Evolutionary conservation across 2,797 vertebrate species (phyloP).

Genomic region (Ciconia nigra): DNA sequence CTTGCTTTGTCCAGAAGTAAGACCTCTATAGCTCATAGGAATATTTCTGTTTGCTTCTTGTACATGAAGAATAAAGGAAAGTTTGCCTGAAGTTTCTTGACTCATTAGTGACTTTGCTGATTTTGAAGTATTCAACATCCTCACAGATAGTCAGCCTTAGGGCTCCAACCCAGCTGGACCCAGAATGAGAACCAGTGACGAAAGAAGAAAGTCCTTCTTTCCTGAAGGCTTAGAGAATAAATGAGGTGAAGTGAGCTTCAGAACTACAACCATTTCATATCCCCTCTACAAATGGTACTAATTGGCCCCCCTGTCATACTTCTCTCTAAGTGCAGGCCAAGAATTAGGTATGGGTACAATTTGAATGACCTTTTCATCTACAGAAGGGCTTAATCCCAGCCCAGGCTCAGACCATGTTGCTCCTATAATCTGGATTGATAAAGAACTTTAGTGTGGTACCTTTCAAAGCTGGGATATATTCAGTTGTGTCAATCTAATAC

Average conservation of each 20-base stretch:
- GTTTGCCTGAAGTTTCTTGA: background rate
- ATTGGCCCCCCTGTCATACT: background rate
- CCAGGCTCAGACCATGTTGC: background rate
- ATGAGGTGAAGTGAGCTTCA: background rate
- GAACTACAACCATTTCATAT: background rate
- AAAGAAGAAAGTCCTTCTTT: background rate
- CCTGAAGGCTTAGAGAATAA: background rate
- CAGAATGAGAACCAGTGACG: background rate
- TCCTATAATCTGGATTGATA: background rate
- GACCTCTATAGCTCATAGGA: background rate
- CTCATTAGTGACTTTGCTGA: background rate
- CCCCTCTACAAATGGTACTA: background rate
- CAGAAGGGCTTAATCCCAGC: background rate
- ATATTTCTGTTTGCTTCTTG: background rate
- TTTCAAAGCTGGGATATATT: background rate
- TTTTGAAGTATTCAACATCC: background rate
- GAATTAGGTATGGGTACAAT: background rate
- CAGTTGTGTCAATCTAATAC: background rate
- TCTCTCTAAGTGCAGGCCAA: background rate
- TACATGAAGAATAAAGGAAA: background rate
- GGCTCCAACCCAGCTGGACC: background rate
- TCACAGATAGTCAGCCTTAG: background rate
- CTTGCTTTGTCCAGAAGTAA: background rate
- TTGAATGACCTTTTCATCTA: background rate
- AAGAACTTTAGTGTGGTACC: background rate